Conservation (phyloP, 1,140 invertebrate genomes). For the Pseudomyrmex flavicornis region DNA sequence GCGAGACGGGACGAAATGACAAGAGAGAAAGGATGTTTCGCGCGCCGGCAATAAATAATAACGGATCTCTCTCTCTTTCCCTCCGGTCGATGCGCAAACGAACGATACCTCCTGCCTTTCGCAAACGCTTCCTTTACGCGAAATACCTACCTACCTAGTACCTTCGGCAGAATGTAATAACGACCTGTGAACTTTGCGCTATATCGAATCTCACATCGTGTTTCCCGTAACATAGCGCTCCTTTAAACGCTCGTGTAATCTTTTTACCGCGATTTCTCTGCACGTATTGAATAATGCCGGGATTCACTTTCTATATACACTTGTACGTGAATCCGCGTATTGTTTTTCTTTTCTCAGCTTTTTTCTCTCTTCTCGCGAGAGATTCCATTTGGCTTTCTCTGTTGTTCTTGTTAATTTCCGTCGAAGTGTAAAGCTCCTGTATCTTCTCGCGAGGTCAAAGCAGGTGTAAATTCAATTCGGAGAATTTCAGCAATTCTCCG, state of each 20-base stretch:
- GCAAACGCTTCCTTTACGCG: constrained; percentile 27
- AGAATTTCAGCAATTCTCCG: constrained; percentile 5
- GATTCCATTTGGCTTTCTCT: not conserved
- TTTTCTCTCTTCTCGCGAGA: not conserved
- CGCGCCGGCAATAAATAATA: constrained; percentile 67
- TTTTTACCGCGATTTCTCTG: not conserved
- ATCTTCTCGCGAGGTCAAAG: constrained; percentile 26
- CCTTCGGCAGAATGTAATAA: constrained; percentile 72
- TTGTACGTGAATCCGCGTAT: not conserved
- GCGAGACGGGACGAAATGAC: constrained; percentile 13
- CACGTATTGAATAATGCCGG: not conserved
- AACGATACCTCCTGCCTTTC: constrained; percentile 30
- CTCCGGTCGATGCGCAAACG: constrained; percentile 50
- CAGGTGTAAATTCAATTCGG: constrained; percentile 51
- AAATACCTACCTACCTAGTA: constrained; percentile 43
- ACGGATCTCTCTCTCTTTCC: constrained; percentile 34
- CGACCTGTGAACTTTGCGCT: constrained; percentile 71
- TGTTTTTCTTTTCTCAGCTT: not conserved
- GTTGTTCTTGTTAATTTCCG: constrained; percentile 9
- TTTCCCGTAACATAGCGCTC: constrained; percentile 5
- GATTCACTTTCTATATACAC: not conserved
- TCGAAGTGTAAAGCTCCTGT: not conserved
- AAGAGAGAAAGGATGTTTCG: constrained; percentile 44
- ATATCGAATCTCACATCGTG: constrained; percentile 65
- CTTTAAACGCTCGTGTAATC: constrained; percentile 4